phyloP scores from a whole-genome alignment of 2,888 invertebrate species.

The Helicoverpa assulta region DNA sequence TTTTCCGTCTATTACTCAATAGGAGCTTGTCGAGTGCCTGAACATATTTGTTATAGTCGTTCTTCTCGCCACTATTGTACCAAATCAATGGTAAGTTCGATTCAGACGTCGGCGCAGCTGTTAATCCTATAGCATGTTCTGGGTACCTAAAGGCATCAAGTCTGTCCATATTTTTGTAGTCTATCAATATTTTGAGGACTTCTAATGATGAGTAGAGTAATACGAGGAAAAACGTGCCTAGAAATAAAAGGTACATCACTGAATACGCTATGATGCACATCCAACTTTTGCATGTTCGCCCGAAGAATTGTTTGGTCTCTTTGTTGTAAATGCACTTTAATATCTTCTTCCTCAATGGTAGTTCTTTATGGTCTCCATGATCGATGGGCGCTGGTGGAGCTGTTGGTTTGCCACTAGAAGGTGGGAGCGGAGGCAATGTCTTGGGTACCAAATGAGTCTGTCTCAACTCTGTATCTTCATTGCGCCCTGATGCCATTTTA shows the following conservation, averaged over 20 bases:
- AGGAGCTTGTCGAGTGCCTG: slow-evolving; percentile 75
- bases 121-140: slow-evolving; percentile 76
- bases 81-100: slow-evolving; percentile 76
- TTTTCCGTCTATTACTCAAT: slow-evolving; percentile 65
- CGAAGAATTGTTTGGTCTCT: slow-evolving; percentile 70
- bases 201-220: slow-evolving; percentile 73
- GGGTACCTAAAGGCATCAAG: slow-evolving; percentile 68
- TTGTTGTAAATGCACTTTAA: slow-evolving; percentile 71
- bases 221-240: slow-evolving; percentile 75
- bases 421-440: background rate
- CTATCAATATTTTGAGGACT: slow-evolving; percentile 65
- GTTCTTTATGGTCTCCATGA: background rate
- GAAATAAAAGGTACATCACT: slow-evolving; percentile 77
- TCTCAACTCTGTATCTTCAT: background rate
- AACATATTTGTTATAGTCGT: slow-evolving; percentile 78
- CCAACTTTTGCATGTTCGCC: slow-evolving; percentile 79
- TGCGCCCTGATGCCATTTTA: slow-evolving; percentile 26
- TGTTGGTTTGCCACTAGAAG: background rate
- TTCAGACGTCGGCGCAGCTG: slow-evolving; percentile 78
- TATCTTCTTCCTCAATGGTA: slow-evolving; percentile 54
- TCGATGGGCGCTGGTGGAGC: slow-evolving; percentile 22
- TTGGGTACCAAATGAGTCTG: slow-evolving; percentile 11
- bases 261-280: slow-evolving; percentile 72
- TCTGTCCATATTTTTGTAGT: slow-evolving; percentile 65
- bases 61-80: slow-evolving; percentile 72